Evolutionary conservation across 2,888 invertebrate genomes (phyloP), one percentile per base, ranked within the genome.

Genomic region (Steinernema hermaphroditum): DNA sequence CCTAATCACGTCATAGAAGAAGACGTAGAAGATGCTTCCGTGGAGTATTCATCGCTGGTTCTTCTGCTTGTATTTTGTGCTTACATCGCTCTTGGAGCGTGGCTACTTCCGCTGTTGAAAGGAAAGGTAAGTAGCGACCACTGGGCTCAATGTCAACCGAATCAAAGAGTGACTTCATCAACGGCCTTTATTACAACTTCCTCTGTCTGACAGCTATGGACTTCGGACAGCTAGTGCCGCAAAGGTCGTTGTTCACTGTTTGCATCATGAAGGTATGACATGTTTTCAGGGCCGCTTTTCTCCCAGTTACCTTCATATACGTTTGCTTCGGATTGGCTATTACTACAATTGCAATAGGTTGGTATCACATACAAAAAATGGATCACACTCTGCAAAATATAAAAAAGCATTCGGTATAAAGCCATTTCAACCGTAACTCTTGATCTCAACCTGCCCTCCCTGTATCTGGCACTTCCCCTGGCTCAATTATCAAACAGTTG

Each of bases 171-270:
- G 84, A 84, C 72, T 85, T 85, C 74, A 78, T 84, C 73, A 85
- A 85, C 73, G 85, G 85, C 22, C 79, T 85, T 27, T 85, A 85
- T 72, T 84, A 82, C 77, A 85, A 85, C 69, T 85, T 85, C 74
- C 77, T 85, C 0, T 84, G 84, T 62, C 73, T 85, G 49, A 85
- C 85, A 14, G 85, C 85, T 19, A 85, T 85, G 41, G 85, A 85
- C 73, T 85, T 86, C 49, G 85, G 85, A 0, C 82, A 82, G 62
- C 71, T 85, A 9, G 85, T 85, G 0, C 85, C 85, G 9, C 57
- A 72, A n/a, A 73, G 70, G 77, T 74, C 43, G 54, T 34, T 29
- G n/a, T n/a, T n/a, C n/a, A n/a, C 22, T 24, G 2, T 8, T 16
- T 71, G 68, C 27, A 9, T n/a, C 68, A 24, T 14, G 57, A 9